Conservation (phyloP, 2,888 invertebrate genomes). For the Meta bourneti region DNA sequence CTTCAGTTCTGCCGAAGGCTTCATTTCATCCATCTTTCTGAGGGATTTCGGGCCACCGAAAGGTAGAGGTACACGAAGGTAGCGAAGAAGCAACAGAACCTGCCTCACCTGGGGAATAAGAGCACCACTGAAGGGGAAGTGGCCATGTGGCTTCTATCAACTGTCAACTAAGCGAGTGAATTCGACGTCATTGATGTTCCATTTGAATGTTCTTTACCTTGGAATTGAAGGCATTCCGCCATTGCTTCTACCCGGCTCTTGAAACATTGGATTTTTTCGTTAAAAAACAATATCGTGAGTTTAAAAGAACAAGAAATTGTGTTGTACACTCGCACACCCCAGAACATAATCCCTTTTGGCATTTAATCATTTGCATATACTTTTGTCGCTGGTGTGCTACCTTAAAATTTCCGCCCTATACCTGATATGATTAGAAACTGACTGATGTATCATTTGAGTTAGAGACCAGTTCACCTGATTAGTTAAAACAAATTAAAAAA, state of each 20-base stretch:
- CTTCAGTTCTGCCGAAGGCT: background rate
- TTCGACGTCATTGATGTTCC: constrained; percentile 1
- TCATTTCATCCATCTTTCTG: background rate
- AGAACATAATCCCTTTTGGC: no score
- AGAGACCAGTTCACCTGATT: no score
- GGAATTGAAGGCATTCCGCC: background rate
- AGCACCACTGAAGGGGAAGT: background rate
- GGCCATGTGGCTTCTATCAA: constrained; percentile 54
- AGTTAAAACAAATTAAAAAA: no score
- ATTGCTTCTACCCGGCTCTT: background rate
- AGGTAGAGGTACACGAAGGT: constrained; percentile 31
- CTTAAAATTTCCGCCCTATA: no score
- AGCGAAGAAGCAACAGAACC: background rate
- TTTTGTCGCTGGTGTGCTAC: no score
- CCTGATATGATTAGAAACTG: no score
- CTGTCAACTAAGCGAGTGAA: background rate
- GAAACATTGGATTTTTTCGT: background rate
- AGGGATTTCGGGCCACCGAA: background rate
- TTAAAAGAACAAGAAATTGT: no score
- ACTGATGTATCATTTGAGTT: no score
- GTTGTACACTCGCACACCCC: no score
- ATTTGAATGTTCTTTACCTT: constrained; percentile 9
- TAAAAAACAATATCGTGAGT: no score
- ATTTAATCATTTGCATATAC: no score
- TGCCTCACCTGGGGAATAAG: constrained; percentile 27